phyloP scores from a whole-genome alignment of 2,888 invertebrate species.

The Neoaliturus tenellus region DNA sequence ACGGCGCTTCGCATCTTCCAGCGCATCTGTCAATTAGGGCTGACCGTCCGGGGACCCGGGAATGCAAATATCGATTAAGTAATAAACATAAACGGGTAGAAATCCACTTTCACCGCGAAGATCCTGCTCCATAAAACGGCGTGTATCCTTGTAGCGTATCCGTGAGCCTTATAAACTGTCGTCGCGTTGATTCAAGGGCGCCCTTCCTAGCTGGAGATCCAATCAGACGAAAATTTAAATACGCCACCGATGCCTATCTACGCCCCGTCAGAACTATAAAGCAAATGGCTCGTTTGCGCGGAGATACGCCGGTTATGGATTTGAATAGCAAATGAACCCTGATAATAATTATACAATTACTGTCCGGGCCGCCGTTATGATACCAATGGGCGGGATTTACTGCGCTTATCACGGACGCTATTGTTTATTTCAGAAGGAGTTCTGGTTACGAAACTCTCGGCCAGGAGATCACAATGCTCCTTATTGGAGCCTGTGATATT shows the following conservation, averaged over 20 bases:
- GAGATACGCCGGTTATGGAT: constrained; percentile 48
- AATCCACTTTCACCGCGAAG: constrained; percentile 36
- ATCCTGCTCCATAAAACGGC: constrained; percentile 46
- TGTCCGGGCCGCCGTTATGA: constrained; percentile 34
- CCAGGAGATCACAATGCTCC: not conserved
- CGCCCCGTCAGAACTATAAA: constrained; percentile 25
- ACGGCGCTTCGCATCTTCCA: constrained; percentile 2
- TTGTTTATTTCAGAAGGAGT: constrained; percentile 35
- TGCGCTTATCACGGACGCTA: constrained; percentile 8
- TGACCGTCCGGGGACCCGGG: not conserved
- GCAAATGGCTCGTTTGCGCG: constrained; percentile 42
- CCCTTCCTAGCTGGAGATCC: constrained; percentile 22
- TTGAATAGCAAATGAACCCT: constrained; percentile 53
- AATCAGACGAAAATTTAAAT: constrained; percentile 45
- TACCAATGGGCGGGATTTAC: constrained; percentile 27
- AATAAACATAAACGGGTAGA: constrained; percentile 44
- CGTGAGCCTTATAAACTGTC: constrained; percentile 10
- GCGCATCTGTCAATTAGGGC: constrained; percentile 29
- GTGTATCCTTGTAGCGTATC: constrained; percentile 23
- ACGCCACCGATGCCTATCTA: constrained; percentile 35
- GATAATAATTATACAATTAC: constrained; percentile 52
- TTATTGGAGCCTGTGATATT: not conserved
- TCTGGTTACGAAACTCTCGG: not conserved
- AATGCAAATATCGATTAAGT: constrained; percentile 46
- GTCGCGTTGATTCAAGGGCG: constrained; percentile 10